A percentile compares a stretch with the other conserved stretches of the same genome.
Evolutionary conservation across 2,888 invertebrate species (phyloP).

Genomic region (Lepidochrysops patricia): DNA sequence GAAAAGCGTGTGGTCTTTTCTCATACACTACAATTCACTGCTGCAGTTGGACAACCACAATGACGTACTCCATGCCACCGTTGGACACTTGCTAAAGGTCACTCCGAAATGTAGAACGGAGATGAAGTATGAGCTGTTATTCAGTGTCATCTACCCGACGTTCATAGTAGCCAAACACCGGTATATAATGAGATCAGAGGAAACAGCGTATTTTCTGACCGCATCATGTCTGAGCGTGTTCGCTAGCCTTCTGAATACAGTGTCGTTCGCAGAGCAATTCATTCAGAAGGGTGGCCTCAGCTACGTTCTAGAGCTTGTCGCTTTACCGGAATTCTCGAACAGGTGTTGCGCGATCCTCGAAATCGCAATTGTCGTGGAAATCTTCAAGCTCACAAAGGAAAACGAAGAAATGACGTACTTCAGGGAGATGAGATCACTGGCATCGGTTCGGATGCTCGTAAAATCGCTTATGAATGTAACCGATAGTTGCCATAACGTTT

Average conservation of each 20-base stretch:
- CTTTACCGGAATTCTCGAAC: constrained; percentile 70
- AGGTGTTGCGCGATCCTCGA: constrained; percentile 76
- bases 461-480: constrained; percentile 53
- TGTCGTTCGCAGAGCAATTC: constrained; percentile 74
- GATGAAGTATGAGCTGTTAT: constrained; percentile 73
- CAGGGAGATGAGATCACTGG: constrained; percentile 50
- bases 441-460: constrained; percentile 60
- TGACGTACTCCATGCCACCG: constrained; percentile 69
- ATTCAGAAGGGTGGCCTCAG: constrained; percentile 72
- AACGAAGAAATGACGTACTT: constrained; percentile 42
- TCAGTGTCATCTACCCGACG: constrained; percentile 76
- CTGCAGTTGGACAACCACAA: constrained; percentile 70
- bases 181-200: constrained; percentile 58
- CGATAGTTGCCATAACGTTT: constrained; percentile 50
- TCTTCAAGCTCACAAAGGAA: constrained; percentile 61
- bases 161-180: constrained; percentile 71
- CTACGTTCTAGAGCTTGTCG: constrained; percentile 70
- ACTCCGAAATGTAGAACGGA: constrained; percentile 70
- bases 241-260: constrained; percentile 70
- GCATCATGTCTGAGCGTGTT: constrained; percentile 76
- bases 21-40: constrained; percentile 73
- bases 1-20: constrained; percentile 69
- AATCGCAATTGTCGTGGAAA: constrained; percentile 75
- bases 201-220: constrained; percentile 72
- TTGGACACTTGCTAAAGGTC: constrained; percentile 74